Evolutionary conservation across 2,888 invertebrate genomes (phyloP).

Genomic region (Eupithecia exiguata): DNA sequence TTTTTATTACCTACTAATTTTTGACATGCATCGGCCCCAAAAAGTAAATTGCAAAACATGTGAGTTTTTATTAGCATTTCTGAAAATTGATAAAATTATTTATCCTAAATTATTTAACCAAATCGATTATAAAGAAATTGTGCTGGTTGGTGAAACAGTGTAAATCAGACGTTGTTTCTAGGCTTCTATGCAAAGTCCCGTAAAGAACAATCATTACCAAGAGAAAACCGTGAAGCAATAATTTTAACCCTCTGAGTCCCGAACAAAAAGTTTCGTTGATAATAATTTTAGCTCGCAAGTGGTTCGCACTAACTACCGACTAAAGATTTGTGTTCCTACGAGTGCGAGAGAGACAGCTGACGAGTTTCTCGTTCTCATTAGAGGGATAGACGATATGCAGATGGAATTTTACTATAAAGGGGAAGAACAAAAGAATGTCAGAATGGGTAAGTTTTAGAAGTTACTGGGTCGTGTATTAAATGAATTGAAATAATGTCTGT

Average conservation of each 20-base stretch:
- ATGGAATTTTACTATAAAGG: background rate
- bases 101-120: background rate
- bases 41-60: background rate
- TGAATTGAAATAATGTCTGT: background rate
- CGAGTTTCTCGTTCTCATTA: slow-evolving; percentile 32
- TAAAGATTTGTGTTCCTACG: slow-evolving; percentile 54
- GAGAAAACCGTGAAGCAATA: slow-evolving; percentile 20
- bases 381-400: slow-evolving; percentile 20
- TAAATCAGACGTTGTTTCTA: background rate
- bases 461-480: slow-evolving; percentile 1
- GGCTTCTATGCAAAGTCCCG: too few species aligned
- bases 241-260: slow-evolving; percentile 28
- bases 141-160: background rate
- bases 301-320: slow-evolving; percentile 50
- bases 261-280: slow-evolving; percentile 52
- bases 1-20: too few species aligned
- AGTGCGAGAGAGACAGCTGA: slow-evolving; percentile 28
- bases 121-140: too few species aligned
- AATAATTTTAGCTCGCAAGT: slow-evolving; percentile 48
- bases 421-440: background rate
- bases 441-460: background rate
- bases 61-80: background rate
- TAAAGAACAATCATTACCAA: slow-evolving; percentile 10
- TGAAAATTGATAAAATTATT: too few species aligned
- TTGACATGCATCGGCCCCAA: background rate